A percentile compares a stretch with the other conserved stretches of the same genome.
These are phyloP conservation scores for Eupelmus urozonus DNA, from an alignment of 2,888 invertebrate species.

Conservation along the genomic window DNA sequence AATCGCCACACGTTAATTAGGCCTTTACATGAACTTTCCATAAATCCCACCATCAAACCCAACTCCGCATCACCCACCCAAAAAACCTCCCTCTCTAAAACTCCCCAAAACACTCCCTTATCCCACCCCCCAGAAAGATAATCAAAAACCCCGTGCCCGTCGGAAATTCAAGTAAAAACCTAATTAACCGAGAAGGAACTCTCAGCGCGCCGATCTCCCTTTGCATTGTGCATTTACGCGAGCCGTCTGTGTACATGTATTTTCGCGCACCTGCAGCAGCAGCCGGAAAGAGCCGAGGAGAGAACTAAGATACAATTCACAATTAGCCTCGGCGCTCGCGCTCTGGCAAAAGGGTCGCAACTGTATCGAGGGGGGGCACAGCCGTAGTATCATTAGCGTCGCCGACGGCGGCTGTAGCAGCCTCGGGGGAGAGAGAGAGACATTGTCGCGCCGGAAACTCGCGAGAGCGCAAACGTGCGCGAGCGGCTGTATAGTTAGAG, in stretches of 20 bases:
- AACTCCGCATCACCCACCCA: too few species aligned
- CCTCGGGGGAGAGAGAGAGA: neutral
- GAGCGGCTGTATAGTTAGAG: neutral
- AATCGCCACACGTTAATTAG: neutral
- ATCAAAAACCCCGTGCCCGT: neutral
- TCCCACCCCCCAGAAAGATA: neutral
- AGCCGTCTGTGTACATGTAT: too few species aligned
- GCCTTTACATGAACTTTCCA: slow-evolving; percentile 21
- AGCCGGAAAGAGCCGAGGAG: neutral
- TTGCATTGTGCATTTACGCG: neutral
- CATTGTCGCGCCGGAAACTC: neutral
- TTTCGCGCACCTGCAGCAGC: slow-evolving; percentile 13
- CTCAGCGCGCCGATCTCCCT: too few species aligned
- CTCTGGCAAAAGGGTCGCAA: slow-evolving; percentile 10
- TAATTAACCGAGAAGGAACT: slow-evolving; percentile 24
- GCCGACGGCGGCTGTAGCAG: too few species aligned
- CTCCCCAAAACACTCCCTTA: too few species aligned
- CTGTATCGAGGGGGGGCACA: neutral
- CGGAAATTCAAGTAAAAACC: slow-evolving; percentile 25
- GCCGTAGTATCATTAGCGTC: slow-evolving; percentile 1
- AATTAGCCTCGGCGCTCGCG: slow-evolving; percentile 45
- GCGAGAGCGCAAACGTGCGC: neutral
- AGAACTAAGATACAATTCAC: slow-evolving; percentile 56
- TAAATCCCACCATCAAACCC: too few species aligned
- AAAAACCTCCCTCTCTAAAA: too few species aligned